Evolutionary conservation across 2,888 invertebrate species (phyloP).

Genomic region (Meteorus colon): DNA sequence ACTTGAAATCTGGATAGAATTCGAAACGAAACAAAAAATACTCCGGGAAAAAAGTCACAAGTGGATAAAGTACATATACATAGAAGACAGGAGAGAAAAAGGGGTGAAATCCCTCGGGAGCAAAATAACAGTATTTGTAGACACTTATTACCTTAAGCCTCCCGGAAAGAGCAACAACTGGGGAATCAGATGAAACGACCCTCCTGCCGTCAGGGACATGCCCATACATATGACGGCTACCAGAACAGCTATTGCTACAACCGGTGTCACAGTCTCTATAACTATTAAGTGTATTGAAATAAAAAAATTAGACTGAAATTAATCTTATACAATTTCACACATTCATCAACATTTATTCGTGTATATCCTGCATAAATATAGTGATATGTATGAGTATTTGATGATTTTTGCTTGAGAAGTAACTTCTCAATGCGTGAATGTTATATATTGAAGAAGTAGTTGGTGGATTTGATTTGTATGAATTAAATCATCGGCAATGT

Average conservation of each 20-base stretch:
- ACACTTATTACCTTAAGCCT: slow-evolving; percentile 43
- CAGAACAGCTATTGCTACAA: not conserved
- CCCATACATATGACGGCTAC: not conserved
- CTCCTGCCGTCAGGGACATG: slow-evolving; percentile 40
- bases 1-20: not conserved
- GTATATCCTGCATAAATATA: not conserved
- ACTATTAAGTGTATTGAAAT: slow-evolving; percentile 18
- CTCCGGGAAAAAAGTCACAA: not conserved
- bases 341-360: not conserved
- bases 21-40: not conserved
- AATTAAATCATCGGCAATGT: not conserved
- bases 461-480: no score
- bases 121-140: slow-evolving; percentile 31
- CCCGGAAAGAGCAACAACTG: slow-evolving; percentile 45
- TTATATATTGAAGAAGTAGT: no score
- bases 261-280: not conserved
- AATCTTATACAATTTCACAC: slow-evolving; percentile 32
- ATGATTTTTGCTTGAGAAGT: no score
- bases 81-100: slow-evolving; percentile 19
- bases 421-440: no score
- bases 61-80: not conserved
- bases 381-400: not conserved
- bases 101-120: slow-evolving; percentile 30
- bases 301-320: slow-evolving; percentile 14
- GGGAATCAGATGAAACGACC: slow-evolving; percentile 47